A percentile compares a stretch with the other conserved stretches of the same genome.
These are phyloP conservation scores for Dicroscelio sp. DNA, from an alignment of 2,888 invertebrate species.

Conservation along the genomic window DNA sequence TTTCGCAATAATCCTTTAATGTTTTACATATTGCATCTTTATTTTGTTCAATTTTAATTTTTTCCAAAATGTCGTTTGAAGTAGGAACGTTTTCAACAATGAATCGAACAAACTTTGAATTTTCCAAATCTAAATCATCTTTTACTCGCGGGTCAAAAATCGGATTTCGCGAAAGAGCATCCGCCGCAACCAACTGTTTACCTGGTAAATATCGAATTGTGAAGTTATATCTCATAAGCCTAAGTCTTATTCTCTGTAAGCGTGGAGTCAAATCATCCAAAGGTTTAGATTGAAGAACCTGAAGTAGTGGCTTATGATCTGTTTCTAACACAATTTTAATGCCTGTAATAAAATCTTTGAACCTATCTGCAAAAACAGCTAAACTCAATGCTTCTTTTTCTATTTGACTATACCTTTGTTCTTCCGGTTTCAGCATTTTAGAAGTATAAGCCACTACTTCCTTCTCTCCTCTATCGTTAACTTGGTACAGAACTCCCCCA, in stretches of 20 bases:
- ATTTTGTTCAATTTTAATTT: conserved; percentile 50
- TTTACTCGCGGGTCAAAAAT: conserved; percentile 28
- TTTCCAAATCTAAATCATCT: conserved; percentile 73
- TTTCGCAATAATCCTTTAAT: neutral
- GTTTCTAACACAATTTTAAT: too few relatives aligned
- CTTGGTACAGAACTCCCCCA: conserved; percentile 86
- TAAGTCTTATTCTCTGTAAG: conserved; percentile 89
- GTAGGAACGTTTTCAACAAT: conserved; percentile 33
- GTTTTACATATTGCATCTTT: neutral
- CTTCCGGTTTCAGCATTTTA: too few relatives aligned
- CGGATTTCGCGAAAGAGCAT: conserved; percentile 85
- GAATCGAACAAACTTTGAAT: neutral
- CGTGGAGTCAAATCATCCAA: conserved; percentile 89
- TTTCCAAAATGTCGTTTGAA: conserved; percentile 23
- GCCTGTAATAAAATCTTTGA: too few relatives aligned
- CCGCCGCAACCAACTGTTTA: conserved; percentile 86
- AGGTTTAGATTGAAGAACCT: too few relatives aligned
- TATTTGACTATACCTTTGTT: too few relatives aligned
- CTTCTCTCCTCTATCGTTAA: too few relatives aligned
- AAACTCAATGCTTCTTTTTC: too few relatives aligned
- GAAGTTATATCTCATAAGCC: conserved; percentile 87
- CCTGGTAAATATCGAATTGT: conserved; percentile 86
- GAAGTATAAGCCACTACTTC: too few relatives aligned
- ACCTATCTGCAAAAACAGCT: too few relatives aligned
- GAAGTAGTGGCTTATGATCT: too few relatives aligned